Evolutionary conservation across 2,113 vertebrate species (phyloP), one percentile per base, ranked within the genome.

Genomic region (Scartelaos histophorus): DNA sequence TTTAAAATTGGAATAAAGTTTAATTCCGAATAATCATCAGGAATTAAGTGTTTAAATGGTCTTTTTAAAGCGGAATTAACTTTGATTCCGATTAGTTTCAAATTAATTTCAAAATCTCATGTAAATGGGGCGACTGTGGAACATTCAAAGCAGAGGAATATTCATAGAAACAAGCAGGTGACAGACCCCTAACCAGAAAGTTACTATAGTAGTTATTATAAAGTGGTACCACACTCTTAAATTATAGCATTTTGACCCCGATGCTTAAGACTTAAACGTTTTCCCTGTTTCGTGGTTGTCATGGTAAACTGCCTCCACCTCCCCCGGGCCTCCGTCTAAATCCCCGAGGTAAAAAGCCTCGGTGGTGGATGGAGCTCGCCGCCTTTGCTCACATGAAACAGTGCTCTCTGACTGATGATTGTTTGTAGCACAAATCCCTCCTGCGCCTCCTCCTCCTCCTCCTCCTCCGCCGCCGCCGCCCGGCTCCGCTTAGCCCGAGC

Each of bases 371-470:
- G 65, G 74, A 73, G 75, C 72, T 80, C 77, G 84, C 84, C 77
- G 84, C 84, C 78, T 76, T 82, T 74, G 69, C 69, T 75, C 64
- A 24, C 80, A 79, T 85, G 81, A 87, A 86, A 77, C 83, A 53
- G 69, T 79, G 51, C 61, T 79, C 61, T 79, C 67, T 74, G 77
- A 87, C 81, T 82, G 85, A 87, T 86, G 86, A 75, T 70, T 85
- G 82, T 81, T 81, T 88, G 81, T 75, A 73, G 71, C 70, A 86
- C 79, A 89, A 79, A 85, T 80, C 83, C 66, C 70, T 70, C 68
- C 29, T 29, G 2, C 29, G 2, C 29, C 29, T 29, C 66, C 12
- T 22, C 69, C 66, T 57, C 66, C n/a, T n/a, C 66, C 70, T 70
- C 68, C 29, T 29, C 29, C 29, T 29, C 29, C 29, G 2, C 66